Evolutionary conservation across 2,113 vertebrate genomes (phyloP).

Genomic region (Circaetus gallicus): DNA sequence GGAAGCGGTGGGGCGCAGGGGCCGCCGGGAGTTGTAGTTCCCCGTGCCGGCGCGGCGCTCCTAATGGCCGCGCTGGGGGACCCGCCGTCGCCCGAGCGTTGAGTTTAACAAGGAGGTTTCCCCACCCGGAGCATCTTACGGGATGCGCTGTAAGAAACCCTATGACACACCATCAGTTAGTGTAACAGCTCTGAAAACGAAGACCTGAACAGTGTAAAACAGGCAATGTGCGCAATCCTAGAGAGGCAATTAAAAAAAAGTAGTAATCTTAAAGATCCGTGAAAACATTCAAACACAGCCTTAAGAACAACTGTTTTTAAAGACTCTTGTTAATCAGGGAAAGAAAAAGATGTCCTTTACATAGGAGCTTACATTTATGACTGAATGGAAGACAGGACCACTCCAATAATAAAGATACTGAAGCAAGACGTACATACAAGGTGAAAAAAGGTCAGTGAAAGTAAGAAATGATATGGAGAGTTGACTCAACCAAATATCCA

Average conservation of each 20-base stretch:
- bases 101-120: too few relatives aligned
- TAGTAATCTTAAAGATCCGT: too few relatives aligned
- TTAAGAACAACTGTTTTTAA: background rate
- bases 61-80: background rate
- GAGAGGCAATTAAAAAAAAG: background rate
- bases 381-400: background rate
- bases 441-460: background rate
- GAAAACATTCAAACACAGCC: background rate
- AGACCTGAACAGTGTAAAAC: background rate
- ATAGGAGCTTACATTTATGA: background rate
- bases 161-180: too few relatives aligned
- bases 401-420: background rate
- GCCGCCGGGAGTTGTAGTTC: slow-evolving; percentile 42
- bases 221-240: background rate
- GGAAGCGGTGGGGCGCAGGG: background rate
- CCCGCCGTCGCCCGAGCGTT: fast-evolving
- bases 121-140: background rate
- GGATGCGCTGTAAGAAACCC: background rate
- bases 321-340: background rate
- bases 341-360: background rate
- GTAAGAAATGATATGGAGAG: background rate
- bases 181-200: background rate
- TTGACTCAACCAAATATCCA: background rate
- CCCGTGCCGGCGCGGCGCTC: fast-evolving
- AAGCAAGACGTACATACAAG: background rate